These are phyloP conservation scores for Orthosia gothica DNA, from an alignment of 2,888 invertebrate species.

Conservation along the genomic window DNA sequence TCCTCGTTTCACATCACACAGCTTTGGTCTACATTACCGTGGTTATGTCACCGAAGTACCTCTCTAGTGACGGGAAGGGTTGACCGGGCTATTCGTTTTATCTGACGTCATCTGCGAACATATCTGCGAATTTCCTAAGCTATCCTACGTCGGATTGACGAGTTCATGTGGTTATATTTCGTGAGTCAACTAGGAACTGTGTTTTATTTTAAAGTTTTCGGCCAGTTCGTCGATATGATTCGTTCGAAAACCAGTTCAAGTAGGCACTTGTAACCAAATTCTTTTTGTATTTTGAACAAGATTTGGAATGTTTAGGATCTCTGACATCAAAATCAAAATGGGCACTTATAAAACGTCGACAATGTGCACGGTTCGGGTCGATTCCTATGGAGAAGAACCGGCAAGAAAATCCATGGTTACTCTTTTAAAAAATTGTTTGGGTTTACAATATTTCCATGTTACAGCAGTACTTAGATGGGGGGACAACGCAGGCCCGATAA, in stretches of 20 bases:
- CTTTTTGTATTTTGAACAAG: not conserved
- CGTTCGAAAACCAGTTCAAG: not conserved
- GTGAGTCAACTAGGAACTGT: not conserved
- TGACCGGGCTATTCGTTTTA: constrained; percentile 37
- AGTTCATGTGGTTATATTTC: not conserved
- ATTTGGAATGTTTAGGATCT: constrained; percentile 1
- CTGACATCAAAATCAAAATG: constrained; percentile 8
- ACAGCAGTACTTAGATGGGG: too few relatives aligned
- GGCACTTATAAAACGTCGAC: too few relatives aligned
- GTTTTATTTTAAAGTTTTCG: not conserved
- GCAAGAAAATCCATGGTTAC: too few relatives aligned
- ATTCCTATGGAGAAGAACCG: too few relatives aligned
- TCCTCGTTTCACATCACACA: constrained; percentile 19
- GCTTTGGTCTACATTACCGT: constrained; percentile 34
- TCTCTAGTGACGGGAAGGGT: constrained; percentile 28
- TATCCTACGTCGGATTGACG: constrained; percentile 3
- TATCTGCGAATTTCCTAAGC: constrained; percentile 22
- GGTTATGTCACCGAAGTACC: constrained; percentile 38
- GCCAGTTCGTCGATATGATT: not conserved
- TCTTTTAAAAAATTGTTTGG: too few relatives aligned
- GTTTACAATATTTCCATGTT: too few relatives aligned
- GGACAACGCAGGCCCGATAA: too few relatives aligned
- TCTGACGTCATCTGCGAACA: constrained; percentile 37
- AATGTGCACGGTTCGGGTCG: too few relatives aligned
- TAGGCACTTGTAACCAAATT: not conserved